Conservation (phyloP, 2,888 invertebrate species). For the Brachypterus glaber region DNA sequence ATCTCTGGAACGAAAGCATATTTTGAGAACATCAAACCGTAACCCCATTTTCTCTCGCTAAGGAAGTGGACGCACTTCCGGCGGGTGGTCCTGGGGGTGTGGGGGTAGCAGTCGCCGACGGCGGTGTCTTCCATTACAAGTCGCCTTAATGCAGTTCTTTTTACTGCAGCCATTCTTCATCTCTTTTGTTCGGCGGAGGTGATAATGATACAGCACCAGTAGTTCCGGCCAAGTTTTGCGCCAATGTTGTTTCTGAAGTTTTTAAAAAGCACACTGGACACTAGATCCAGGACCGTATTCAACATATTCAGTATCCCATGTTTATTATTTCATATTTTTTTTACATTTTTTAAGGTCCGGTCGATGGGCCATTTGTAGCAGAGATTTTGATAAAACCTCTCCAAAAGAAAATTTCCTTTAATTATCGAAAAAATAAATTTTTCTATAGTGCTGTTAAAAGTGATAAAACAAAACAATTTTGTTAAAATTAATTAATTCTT, state of each 20-base stretch:
- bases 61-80: conserved; percentile 27
- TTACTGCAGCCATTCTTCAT: conserved; percentile 37
- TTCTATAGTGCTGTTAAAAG: too few species aligned
- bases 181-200: conserved; percentile 39
- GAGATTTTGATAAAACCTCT: too few species aligned
- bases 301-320: too few species aligned
- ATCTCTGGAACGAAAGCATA: conserved; percentile 33
- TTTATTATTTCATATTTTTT: too few species aligned
- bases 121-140: conserved; percentile 26
- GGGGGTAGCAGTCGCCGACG: conserved; percentile 10
- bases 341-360: too few species aligned
- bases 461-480: too few species aligned
- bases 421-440: too few species aligned
- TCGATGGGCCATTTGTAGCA: too few species aligned
- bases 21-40: conserved; percentile 33
- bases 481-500: too few species aligned
- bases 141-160: conserved; percentile 37
- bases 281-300: conserved; percentile 15
- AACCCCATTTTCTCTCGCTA: conserved; percentile 32
- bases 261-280: conserved; percentile 23
- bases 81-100: conserved; percentile 14
- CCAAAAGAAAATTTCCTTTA: too few species aligned
- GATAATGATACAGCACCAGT: conserved; percentile 40
- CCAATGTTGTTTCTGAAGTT: conserved; percentile 35
- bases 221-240: conserved; percentile 38